phyloP scores from a whole-genome alignment of 2,113 vertebrate species.

The Galeopterus variegatus region DNA sequence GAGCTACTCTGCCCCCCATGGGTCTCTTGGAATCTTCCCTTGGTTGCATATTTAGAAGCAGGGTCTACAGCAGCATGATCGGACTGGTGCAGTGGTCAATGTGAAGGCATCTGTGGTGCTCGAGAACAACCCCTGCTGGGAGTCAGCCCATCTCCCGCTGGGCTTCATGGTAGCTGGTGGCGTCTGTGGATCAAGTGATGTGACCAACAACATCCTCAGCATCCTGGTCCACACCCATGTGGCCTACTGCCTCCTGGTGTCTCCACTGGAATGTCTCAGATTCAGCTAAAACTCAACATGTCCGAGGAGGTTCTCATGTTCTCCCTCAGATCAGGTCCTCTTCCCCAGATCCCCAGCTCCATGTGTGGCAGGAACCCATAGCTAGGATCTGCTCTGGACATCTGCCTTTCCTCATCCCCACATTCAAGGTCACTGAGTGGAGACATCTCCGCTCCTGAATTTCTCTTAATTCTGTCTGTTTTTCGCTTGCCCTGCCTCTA shows the following conservation, averaged over 20 bases:
- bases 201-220: not conserved
- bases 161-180: not conserved
- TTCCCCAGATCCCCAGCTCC: too few species aligned
- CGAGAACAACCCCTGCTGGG: too few species aligned
- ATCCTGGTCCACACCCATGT: not conserved
- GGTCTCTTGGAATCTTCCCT: not conserved
- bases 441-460: not conserved
- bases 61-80: not conserved
- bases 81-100: not conserved
- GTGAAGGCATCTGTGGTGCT: accelerated
- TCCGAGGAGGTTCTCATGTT: not conserved
- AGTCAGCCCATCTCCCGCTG: not conserved
- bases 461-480: too few species aligned
- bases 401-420: not conserved
- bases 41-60: not conserved
- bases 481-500: not conserved
- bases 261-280: not conserved
- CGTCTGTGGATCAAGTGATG: accelerated
- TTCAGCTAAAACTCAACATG: not conserved
- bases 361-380: not conserved
- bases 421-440: not conserved
- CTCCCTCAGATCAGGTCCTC: not conserved
- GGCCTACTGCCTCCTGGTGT: not conserved
- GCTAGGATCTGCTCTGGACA: too few species aligned
- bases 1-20: not conserved